phyloP scores from a whole-genome alignment of 2,113 vertebrate species.

The Cichladusa arquata region DNA sequence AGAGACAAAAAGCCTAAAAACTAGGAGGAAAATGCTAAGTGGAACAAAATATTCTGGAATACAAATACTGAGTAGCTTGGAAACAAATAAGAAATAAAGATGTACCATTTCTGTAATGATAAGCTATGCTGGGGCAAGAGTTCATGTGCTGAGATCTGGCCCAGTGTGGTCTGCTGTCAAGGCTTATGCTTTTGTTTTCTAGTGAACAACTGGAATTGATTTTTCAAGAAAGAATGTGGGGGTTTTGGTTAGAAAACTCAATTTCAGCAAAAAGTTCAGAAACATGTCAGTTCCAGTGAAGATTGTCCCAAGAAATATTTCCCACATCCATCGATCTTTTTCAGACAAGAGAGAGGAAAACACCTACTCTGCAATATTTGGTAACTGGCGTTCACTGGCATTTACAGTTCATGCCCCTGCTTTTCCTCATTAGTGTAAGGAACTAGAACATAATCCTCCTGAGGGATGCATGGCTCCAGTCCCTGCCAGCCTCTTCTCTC shows the following conservation, averaged over 20 bases:
- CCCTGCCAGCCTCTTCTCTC: neutral
- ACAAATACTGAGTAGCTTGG: neutral
- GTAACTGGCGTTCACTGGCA: neutral
- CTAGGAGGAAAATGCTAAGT: neutral
- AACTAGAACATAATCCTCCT: neutral
- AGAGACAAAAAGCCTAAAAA: neutral
- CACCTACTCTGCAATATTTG: neutral
- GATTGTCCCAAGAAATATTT: neutral
- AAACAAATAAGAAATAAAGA: neutral
- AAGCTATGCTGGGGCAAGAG: neutral
- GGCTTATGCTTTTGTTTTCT: neutral
- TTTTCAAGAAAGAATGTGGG: neutral
- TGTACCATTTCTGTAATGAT: neutral
- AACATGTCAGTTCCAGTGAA: neutral
- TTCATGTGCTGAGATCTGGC: neutral
- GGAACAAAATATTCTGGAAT: neutral
- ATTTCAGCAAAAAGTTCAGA: neutral
- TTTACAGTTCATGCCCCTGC: neutral
- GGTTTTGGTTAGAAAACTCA: neutral
- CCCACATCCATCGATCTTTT: neutral
- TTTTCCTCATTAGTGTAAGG: neutral
- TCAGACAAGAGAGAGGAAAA: neutral
- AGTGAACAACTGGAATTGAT: neutral
- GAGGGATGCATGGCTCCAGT: neutral
- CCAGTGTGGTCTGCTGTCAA: neutral